phyloP scores from a whole-genome alignment of 2,797 vertebrate species.

The Tinamus major region DNA sequence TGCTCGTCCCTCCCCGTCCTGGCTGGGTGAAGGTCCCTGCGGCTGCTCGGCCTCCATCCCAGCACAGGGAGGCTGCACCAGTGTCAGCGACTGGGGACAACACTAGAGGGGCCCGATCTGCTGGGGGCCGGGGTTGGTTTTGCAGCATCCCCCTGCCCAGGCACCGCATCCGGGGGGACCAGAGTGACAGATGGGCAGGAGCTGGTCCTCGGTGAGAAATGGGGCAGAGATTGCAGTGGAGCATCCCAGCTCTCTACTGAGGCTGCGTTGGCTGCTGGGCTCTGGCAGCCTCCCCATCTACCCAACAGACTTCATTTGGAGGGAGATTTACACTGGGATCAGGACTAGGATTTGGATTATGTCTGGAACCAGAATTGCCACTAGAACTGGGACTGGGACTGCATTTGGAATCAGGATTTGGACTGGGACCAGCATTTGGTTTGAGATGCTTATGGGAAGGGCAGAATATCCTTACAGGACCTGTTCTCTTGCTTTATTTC shows the following conservation, averaged over 20 bases:
- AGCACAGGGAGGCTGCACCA: background rate
- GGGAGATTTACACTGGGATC: background rate
- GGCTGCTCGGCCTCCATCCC: background rate
- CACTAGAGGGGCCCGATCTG: background rate
- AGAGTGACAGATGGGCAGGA: background rate
- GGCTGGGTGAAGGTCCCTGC: background rate
- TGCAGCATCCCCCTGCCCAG: background rate
- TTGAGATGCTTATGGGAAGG: background rate
- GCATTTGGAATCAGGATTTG: background rate
- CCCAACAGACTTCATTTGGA: background rate
- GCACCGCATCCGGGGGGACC: accelerated
- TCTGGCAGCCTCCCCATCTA: background rate
- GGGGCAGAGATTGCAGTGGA: accelerated
- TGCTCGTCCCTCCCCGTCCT: background rate
- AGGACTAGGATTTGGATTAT: background rate
- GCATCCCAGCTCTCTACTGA: background rate
- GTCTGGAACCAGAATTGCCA: background rate
- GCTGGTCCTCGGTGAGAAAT: background rate
- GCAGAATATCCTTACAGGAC: background rate
- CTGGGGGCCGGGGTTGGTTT: background rate
- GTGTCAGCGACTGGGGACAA: background rate
- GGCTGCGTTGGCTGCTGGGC: background rate
- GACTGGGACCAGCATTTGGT: background rate
- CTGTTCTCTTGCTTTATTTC: background rate
- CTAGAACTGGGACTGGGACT: background rate